Conservation (phyloP, 2,888 invertebrate genomes). For the Griposia aprilina region DNA sequence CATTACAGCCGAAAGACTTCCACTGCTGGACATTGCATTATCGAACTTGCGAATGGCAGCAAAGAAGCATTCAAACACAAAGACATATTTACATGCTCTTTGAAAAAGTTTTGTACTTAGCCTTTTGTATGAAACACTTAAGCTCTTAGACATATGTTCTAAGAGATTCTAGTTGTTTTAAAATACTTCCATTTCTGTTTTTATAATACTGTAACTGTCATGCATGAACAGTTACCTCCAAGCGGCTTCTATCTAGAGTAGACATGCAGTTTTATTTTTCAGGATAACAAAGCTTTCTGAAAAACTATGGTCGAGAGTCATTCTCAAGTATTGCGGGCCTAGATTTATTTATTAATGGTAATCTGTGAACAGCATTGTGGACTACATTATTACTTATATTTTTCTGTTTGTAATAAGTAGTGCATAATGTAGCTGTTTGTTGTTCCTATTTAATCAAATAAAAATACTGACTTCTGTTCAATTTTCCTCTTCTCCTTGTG, state of each 20-base stretch:
- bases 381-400: background rate
- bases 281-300: too few species aligned
- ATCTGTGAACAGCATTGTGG: background rate
- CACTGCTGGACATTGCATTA: background rate
- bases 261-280: too few species aligned
- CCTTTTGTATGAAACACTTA: background rate
- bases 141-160: background rate
- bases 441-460: background rate
- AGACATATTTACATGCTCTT: background rate
- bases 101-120: background rate
- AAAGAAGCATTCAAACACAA: background rate
- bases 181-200: background rate
- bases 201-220: background rate
- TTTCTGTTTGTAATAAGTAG: background rate
- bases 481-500: constrained; percentile 95
- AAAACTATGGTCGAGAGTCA: too few species aligned
- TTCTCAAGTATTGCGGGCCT: too few species aligned
- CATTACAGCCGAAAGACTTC: background rate
- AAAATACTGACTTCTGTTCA: constrained; percentile 90
- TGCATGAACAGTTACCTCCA: background rate
- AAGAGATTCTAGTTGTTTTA: background rate
- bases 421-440: background rate
- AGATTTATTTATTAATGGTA: background rate
- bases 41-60: background rate
- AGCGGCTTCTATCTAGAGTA: background rate